Evolutionary conservation across 1,140 invertebrate genomes (phyloP).

Genomic region (Paracyclopina nana): DNA sequence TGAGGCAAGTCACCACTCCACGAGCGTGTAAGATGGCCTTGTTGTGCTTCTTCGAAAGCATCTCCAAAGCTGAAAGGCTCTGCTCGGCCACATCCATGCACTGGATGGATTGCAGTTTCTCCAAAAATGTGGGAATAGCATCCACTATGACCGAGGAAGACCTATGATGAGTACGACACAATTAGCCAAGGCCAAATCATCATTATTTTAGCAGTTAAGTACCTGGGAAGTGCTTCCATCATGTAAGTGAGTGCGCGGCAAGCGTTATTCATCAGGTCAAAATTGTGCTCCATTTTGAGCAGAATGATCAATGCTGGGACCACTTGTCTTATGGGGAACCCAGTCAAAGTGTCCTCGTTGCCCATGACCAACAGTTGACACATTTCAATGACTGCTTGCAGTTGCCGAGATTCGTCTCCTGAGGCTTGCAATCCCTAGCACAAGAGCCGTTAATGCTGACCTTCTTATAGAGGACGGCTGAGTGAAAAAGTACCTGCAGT

Average conservation of each 20-base stretch:
- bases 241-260: constrained; percentile 95
- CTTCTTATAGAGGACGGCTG: too few species aligned
- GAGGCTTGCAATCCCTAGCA: constrained; percentile 79
- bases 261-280: constrained; percentile 97
- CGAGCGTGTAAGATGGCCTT: constrained; percentile 88
- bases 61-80: constrained; percentile 82
- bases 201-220: too few species aligned
- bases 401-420: constrained; percentile 86
- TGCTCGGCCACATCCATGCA: constrained; percentile 99
- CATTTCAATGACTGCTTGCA: constrained; percentile 96
- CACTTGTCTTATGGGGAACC: constrained; percentile 92
- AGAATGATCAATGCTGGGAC: constrained; percentile 78
- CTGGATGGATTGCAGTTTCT: constrained; percentile 89
- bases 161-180: background rate
- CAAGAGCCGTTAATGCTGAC: too few species aligned
- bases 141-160: constrained; percentile 57
- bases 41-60: constrained; percentile 84
- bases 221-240: constrained; percentile 94
- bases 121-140: constrained; percentile 82
- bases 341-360: constrained; percentile 93
- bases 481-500: too few species aligned
- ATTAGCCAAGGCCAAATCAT: too few species aligned
- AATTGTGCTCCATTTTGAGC: constrained; percentile 85
- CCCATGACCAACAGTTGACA: constrained; percentile 97
- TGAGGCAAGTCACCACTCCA: constrained; percentile 76